These are phyloP conservation scores for Aythya baeri DNA, from an alignment of 2,113 vertebrate genomes.

Conservation along the genomic window DNA sequence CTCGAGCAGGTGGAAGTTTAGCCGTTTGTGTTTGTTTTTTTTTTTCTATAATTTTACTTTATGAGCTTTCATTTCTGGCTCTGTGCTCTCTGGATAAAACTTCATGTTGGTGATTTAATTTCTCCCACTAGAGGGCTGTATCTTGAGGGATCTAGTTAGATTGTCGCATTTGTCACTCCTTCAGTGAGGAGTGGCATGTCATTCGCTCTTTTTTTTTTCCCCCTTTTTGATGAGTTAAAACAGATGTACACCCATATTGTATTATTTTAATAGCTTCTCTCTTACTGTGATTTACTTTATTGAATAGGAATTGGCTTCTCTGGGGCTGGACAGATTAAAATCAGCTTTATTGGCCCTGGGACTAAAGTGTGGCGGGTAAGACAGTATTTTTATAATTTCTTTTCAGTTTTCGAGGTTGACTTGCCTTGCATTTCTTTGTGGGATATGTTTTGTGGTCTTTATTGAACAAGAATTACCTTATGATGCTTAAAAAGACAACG, in stretches of 20 bases:
- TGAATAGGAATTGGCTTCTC: constrained; percentile 92
- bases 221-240: background rate
- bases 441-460: background rate
- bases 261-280: background rate
- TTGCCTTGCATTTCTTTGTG: background rate
- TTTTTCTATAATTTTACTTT: background rate
- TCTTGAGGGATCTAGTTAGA: background rate
- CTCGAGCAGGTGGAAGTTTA: background rate
- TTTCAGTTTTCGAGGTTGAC: background rate
- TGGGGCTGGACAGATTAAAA: constrained; percentile 97
- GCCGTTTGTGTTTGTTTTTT: background rate
- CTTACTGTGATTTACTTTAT: background rate
- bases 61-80: background rate
- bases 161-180: background rate
- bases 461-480: background rate
- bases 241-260: background rate
- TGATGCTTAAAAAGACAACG: background rate
- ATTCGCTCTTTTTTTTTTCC: background rate
- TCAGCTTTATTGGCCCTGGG: constrained; percentile 96
- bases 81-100: background rate
- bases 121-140: background rate
- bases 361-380: constrained; percentile 98
- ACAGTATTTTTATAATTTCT: background rate
- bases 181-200: background rate
- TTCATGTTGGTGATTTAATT: background rate